A percentile compares a stretch with the other conserved stretches of the same genome.
Evolutionary conservation across 2,113 vertebrate species (phyloP).

Genomic region (Marmota flaviventris): DNA sequence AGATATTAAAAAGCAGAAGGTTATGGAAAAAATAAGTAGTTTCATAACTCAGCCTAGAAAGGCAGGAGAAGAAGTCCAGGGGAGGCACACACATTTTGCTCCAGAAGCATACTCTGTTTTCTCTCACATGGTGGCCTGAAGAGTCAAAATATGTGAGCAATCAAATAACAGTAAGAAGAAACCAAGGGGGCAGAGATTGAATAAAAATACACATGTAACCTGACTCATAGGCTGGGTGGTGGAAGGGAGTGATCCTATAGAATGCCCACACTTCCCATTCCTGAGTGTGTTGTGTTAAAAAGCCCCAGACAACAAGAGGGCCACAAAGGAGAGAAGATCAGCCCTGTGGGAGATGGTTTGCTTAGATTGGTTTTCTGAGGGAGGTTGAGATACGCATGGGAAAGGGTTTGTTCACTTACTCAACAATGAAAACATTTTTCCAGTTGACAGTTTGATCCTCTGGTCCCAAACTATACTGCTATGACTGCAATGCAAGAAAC

Average conservation of each 20-base stretch:
- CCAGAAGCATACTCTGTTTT: background rate
- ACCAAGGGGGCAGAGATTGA: background rate
- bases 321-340: background rate
- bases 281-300: background rate
- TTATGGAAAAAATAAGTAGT: background rate
- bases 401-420: background rate
- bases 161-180: background rate
- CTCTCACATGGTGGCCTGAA: background rate
- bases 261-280: background rate
- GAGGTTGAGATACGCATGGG: background rate
- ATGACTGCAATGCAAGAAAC: constrained; percentile 1
- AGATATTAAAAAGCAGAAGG: background rate
- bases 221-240: too few species aligned
- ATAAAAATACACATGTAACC: background rate
- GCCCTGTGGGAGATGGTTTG: background rate
- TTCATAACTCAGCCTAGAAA: background rate
- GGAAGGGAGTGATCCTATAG: background rate
- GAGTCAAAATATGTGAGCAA: constrained; percentile 3
- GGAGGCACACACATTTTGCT: background rate
- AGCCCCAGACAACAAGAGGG: background rate
- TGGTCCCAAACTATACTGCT: background rate
- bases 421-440: background rate
- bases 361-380: background rate
- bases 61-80: background rate
- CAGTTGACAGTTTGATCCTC: background rate